Evolutionary conservation across 2,797 vertebrate species (phyloP), one percentile per base, ranked within the genome.

Genomic region (Babyrousa celebensis): DNA sequence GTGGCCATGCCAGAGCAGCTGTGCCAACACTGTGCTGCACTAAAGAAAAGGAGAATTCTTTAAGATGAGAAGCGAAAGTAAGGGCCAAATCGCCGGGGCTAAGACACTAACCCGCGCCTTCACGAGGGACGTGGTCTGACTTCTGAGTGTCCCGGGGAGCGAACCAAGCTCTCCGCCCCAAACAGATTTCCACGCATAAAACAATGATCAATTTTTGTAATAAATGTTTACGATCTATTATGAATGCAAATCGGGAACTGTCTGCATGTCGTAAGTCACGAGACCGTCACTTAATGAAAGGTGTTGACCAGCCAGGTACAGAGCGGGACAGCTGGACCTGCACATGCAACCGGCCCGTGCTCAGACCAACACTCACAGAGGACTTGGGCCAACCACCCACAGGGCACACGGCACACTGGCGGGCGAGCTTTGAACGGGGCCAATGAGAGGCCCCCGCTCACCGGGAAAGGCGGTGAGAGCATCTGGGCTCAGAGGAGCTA

Each of bases 371-470:
- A 25, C 5, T 1, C 0, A n/a, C 14, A 5, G 1, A 63, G 29
- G 29, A 54, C n/a, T 17, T 2, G 5, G 32, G 12, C 56, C 77
- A 32, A 15, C 25, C 32, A 25, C 21, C 18, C 0, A 10, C 15
- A 16, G n/a, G 12, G 60, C 1, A 4, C 12, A 1, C 0, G 1
- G 7, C 10, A 2, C 0, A 2, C 70, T 16, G 20, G 18, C 0
- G 56, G 32, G 43, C 43, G 20, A 29, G 54, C 78, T 72, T 14
- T 25, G 4, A 15, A 23, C 67, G 14, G 79, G 67, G 25, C 68
- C 62, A 63, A 62, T 0, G 11, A 48, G 17, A 79, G 74, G 1
- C 1, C 54, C 18, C 12, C 32, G 21, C 29, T 89, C 25, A 7
- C 15, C 43, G 52, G 32, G 32, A 67, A 68, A 75, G n/a, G 80